Evolutionary conservation across 1,140 invertebrate species (phyloP).

Genomic region (Berghia stephanieae): DNA sequence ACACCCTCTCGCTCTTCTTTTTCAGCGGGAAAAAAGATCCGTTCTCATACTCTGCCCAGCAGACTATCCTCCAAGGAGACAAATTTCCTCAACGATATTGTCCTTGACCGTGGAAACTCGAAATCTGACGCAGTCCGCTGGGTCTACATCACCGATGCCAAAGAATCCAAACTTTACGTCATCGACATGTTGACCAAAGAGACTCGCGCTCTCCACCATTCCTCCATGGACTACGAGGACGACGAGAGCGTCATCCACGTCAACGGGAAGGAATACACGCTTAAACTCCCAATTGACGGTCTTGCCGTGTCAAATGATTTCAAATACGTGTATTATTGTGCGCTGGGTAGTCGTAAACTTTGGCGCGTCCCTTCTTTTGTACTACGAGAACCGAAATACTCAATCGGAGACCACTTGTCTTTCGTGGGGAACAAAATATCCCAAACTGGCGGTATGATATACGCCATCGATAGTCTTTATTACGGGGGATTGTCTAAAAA

Average conservation of each 20-base stretch:
- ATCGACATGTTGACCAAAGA: conserved; percentile 5
- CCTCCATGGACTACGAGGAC: conserved; percentile 1
- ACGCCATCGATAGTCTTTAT: conserved; percentile 7
- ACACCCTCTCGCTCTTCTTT: no score
- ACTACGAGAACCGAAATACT: background rate
- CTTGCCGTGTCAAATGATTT: conserved; percentile 24
- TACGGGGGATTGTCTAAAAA: conserved; percentile 16
- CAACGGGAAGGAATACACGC: background rate
- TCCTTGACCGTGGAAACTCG: conserved; percentile 5
- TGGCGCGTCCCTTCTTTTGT: conserved; percentile 1
- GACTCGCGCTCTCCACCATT: background rate
- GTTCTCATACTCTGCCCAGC: conserved; percentile 13
- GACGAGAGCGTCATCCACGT: conserved; percentile 12
- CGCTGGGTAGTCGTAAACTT: conserved; percentile 16
- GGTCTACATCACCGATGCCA: conserved; percentile 28
- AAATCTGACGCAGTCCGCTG: background rate
- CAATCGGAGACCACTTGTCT: background rate
- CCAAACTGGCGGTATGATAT: conserved; percentile 27
- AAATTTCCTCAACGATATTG: conserved; percentile 30
- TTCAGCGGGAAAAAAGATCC: conserved; percentile 4
- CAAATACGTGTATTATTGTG: conserved; percentile 25
- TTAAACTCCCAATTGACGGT: conserved; percentile 16
- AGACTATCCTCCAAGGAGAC: conserved; percentile 8
- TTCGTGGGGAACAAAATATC: conserved; percentile 14
- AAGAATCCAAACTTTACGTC: conserved; percentile 13